Percentiles rank a stretch among this genome's conserved stretches.
Evolutionary conservation across 2,797 vertebrate genomes (phyloP).

Genomic region (Pangasius krempfi): DNA sequence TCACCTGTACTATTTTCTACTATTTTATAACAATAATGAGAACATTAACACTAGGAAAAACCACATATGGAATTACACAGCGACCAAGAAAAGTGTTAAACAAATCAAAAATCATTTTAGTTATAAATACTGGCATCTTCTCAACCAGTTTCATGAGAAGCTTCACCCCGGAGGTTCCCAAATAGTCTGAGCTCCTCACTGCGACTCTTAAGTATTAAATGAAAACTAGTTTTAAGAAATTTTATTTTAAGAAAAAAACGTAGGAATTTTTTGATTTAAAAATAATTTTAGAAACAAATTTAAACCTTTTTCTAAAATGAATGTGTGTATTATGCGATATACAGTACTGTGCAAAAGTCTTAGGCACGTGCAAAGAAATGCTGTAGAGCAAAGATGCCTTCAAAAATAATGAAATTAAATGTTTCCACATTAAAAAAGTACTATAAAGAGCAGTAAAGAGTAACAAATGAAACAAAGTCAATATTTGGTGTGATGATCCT

Average conservation of each 20-base stretch:
- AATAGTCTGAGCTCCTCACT: background rate
- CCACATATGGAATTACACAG: background rate
- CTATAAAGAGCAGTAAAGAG: too few species aligned
- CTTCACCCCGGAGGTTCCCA: background rate
- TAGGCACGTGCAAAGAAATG: too few species aligned
- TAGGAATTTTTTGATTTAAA: background rate
- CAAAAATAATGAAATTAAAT: too few species aligned
- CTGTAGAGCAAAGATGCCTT: too few species aligned
- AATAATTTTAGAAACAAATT: background rate
- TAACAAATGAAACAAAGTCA: too few species aligned
- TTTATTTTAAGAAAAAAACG: background rate
- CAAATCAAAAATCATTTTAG: background rate
- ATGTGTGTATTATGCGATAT: background rate
- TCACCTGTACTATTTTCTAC: background rate
- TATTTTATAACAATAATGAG: background rate
- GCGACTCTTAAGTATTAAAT: background rate
- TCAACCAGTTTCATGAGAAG: background rate
- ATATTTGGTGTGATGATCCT: too few species aligned
- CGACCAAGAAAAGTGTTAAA: background rate
- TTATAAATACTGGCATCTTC: background rate
- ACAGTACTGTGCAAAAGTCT: too few species aligned
- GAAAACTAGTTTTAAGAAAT: background rate
- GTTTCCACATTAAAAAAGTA: too few species aligned
- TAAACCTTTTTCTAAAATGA: background rate
- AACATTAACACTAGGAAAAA: background rate